phyloP scores from a whole-genome alignment of 2,888 invertebrate species.

The Eutolmus rufibarbis region DNA sequence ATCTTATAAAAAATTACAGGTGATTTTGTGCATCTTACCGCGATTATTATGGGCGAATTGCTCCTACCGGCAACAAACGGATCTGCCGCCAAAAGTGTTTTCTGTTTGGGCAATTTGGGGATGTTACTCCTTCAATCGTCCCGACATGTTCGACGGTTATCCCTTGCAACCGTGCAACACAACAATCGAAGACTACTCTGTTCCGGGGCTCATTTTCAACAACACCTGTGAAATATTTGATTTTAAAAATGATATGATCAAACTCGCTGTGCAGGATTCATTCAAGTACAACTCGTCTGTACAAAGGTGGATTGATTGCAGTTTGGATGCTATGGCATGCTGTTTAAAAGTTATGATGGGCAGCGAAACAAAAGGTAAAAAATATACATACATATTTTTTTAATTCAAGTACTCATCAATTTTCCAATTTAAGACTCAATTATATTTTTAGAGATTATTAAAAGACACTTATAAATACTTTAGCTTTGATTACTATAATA shows the following conservation, averaged over 20 bases:
- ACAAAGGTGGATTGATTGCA: constrained; percentile 49
- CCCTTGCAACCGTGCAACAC: constrained; percentile 43
- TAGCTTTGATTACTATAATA: background rate
- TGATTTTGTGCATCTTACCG: background rate
- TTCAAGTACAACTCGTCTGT: constrained; percentile 46
- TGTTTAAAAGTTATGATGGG: constrained; percentile 48
- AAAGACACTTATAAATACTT: background rate
- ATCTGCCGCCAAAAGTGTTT: constrained; percentile 47
- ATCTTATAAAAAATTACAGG: background rate
- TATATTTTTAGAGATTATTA: background rate
- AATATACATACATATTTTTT: background rate
- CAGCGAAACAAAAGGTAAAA: background rate
- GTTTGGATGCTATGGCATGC: constrained; percentile 49
- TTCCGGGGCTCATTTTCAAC: constrained; percentile 46
- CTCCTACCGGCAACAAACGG: constrained; percentile 45
- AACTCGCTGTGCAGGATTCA: constrained; percentile 42
- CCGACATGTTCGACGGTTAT: constrained; percentile 47
- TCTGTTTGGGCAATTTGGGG: constrained; percentile 49
- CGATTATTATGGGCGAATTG: constrained; percentile 33
- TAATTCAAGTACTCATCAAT: background rate
- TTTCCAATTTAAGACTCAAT: background rate
- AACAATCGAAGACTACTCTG: constrained; percentile 14
- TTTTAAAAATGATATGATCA: constrained; percentile 42
- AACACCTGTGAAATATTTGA: constrained; percentile 47
- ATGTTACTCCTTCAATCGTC: constrained; percentile 49